phyloP scores from a whole-genome alignment of 2,888 invertebrate genomes.

The Masnerella sp. region DNA sequence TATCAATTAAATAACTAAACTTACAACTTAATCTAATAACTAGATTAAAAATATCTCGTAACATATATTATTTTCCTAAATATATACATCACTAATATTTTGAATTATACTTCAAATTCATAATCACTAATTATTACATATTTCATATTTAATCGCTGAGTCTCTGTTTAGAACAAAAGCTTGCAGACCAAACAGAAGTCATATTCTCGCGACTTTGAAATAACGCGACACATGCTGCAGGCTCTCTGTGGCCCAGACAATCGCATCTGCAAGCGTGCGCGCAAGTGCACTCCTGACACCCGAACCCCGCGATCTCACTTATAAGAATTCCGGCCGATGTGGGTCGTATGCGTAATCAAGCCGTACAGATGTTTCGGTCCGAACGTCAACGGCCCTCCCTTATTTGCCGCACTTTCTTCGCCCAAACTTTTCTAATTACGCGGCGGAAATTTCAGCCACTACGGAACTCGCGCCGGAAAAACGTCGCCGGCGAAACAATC shows the following conservation, averaged over 20 bases:
- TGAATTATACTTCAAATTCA: too few relatives aligned
- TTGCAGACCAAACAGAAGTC: slow-evolving; percentile 54
- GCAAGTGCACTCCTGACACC: slow-evolving; percentile 62
- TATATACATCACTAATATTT: too few relatives aligned
- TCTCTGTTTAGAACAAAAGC: slow-evolving; percentile 30
- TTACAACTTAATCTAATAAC: too few relatives aligned
- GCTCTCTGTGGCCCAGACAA: slow-evolving; percentile 46
- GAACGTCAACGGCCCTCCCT: slow-evolving; percentile 24
- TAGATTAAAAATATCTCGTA: neutral
- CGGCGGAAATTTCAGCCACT: slow-evolving; percentile 52
- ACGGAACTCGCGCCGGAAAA: slow-evolving; percentile 11
- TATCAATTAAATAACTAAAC: too few relatives aligned
- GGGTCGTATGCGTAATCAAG: slow-evolving; percentile 55
- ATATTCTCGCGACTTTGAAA: slow-evolving; percentile 42
- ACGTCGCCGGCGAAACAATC: slow-evolving; percentile 31
- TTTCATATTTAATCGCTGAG: too few relatives aligned
- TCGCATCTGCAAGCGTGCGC: slow-evolving; percentile 63
- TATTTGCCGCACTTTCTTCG: slow-evolving; percentile 16
- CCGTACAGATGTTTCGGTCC: slow-evolving; percentile 45
- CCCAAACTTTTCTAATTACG: slow-evolving; percentile 60
- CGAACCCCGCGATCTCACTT: slow-evolving; percentile 56
- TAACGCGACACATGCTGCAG: slow-evolving; percentile 57
- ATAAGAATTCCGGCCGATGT: slow-evolving; percentile 55
- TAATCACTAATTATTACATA: too few relatives aligned
- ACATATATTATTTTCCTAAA: too few relatives aligned